These are phyloP conservation scores for Amphipyra tragopoginis DNA, from an alignment of 2,888 invertebrate genomes.

Conservation along the genomic window DNA sequence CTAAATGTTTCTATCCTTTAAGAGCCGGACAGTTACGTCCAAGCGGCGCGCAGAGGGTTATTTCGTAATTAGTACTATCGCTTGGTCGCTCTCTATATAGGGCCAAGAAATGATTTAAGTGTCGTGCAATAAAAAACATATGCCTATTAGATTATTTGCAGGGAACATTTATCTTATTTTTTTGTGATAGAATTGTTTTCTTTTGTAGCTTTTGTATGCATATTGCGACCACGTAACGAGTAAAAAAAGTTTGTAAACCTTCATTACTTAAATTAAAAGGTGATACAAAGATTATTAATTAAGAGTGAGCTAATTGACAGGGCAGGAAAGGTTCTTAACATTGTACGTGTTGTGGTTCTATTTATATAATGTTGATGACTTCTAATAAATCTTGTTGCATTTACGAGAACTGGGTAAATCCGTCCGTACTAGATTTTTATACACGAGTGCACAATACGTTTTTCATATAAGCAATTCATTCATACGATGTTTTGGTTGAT, in stretches of 20 bases:
- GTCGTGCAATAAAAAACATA: conserved; percentile 63
- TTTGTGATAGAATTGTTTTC: conserved; percentile 50
- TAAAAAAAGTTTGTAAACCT: conserved; percentile 23
- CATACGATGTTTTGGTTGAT: not conserved
- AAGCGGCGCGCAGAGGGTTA: conserved; percentile 67
- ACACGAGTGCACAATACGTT: conserved; percentile 33
- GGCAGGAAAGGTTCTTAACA: conserved; percentile 53
- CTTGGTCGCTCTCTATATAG: conserved; percentile 72
- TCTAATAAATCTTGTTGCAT: conserved; percentile 50
- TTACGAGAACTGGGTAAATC: conserved; percentile 59
- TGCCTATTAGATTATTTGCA: conserved; percentile 55
- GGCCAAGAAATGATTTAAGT: conserved; percentile 76
- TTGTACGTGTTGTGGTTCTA: conserved; percentile 43
- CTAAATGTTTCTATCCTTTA: conserved; percentile 87
- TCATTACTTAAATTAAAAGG: conserved; percentile 39
- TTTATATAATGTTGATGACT: conserved; percentile 49
- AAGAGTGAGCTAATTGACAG: conserved; percentile 44
- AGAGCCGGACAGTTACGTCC: conserved; percentile 81
- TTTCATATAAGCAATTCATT: conserved; percentile 25
- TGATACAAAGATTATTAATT: conserved; percentile 38
- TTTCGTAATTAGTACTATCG: conserved; percentile 84
- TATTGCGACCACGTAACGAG: conserved; percentile 31
- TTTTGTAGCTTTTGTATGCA: conserved; percentile 50
- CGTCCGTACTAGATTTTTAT: conserved; percentile 55
- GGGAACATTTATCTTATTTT: conserved; percentile 47